Percentiles rank a stretch among this genome's conserved stretches.
Conservation (phyloP, 2,113 vertebrate species). For the Prolemur simus region DNA sequence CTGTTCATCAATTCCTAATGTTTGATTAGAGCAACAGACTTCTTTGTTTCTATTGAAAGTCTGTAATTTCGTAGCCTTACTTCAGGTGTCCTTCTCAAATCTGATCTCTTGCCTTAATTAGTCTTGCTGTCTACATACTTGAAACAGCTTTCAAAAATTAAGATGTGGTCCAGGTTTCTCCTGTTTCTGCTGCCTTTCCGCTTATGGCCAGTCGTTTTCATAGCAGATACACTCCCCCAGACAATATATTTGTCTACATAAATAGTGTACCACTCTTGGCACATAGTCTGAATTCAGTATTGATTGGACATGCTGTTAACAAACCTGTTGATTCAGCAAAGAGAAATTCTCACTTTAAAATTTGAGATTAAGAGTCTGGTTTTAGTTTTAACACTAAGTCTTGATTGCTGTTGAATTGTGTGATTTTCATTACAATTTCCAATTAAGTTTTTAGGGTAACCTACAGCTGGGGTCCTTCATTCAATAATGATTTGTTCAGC, state of each 20-base stretch:
- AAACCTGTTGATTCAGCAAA: conserved; percentile 9
- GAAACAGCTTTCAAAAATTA: neutral
- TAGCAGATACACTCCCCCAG: neutral
- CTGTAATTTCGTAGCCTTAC: neutral
- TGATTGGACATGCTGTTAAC: neutral
- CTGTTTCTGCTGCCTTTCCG: neutral
- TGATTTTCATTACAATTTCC: conserved; percentile 13
- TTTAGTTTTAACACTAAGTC: conserved; percentile 35
- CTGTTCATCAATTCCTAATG: conserved; percentile 13
- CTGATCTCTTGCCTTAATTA: neutral
- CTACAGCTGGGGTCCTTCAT: neutral
- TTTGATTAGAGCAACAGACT: neutral
- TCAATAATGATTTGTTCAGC: neutral
- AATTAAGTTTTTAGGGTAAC: neutral
- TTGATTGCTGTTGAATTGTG: neutral
- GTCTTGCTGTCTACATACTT: neutral
- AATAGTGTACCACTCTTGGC: neutral
- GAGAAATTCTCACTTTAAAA: conserved; percentile 18
- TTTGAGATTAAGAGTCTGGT: conserved; percentile 32
- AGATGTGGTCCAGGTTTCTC: conserved; percentile 14
- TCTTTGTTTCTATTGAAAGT: conserved; percentile 42
- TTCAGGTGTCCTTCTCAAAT: neutral
- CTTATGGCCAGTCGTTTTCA: neutral
- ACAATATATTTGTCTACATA: neutral
- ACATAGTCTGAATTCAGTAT: neutral